A percentile compares a stretch with the other conserved stretches of the same genome.
Conservation (phyloP, 1,140 invertebrate species). For the Papilio polyxenes region DNA sequence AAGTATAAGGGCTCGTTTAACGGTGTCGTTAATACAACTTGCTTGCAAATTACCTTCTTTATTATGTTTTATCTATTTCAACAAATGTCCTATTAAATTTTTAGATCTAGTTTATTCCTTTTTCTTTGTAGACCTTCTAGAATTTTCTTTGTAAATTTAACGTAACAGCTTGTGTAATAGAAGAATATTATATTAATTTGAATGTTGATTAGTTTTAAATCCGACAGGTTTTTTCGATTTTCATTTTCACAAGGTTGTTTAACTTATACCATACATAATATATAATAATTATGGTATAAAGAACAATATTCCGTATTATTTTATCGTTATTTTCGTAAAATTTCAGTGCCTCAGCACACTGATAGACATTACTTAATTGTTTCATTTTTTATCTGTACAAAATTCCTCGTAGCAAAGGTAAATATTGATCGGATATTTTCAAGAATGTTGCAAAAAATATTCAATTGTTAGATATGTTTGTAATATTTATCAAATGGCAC, state of each 20-base stretch:
- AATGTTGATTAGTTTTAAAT: no score
- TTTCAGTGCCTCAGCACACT: no score
- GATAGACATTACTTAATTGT: neutral
- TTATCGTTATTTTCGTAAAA: neutral
- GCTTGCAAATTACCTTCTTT: conserved; percentile 2
- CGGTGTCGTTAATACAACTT: conserved; percentile 21
- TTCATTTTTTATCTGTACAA: no score
- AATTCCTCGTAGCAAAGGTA: no score
- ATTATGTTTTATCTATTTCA: conserved; percentile 18
- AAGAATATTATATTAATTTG: neutral
- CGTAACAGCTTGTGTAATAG: neutral
- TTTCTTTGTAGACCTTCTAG: neutral
- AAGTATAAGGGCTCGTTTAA: conserved; percentile 19
- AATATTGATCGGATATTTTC: neutral
- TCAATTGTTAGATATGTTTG: neutral
- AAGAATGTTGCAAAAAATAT: neutral
- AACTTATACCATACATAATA: neutral
- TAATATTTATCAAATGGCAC: conserved; percentile 21
- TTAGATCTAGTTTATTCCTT: neutral
- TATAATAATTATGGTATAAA: neutral
- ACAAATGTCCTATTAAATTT: neutral
- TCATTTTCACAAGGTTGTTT: neutral
- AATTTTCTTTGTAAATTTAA: neutral
- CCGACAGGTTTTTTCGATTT: no score
- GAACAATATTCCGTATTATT: no score